Base-by-base conservation (phyloP, 2,113 vertebrate genomes). In the Microtus oregoni region DNA sequence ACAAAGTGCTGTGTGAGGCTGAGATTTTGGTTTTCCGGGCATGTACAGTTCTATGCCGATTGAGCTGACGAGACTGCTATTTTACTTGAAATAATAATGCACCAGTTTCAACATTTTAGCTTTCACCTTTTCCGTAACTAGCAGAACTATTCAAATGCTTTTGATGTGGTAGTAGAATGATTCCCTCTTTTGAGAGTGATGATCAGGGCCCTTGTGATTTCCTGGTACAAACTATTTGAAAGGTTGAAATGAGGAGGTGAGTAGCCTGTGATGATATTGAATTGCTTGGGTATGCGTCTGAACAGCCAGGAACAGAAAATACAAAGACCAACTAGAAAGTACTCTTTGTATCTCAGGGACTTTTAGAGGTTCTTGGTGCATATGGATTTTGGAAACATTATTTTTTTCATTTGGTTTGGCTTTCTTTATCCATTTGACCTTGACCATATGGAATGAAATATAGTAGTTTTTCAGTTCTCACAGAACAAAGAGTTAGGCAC, bases 121-220 rank as follows among this genome's bases (percentile, higher is more conserved):
- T 96, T 94, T 96, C 77, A 94, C 94, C 93, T 92, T 96, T 79
- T 83, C 50, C 0, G 5, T 91, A 95, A 96, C 82, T 86, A 95
- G 82, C 86, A 75, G 91, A 81, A 78, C 89, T 91, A 89, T 97
- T 97, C 85, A 89, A 88, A 97, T 97, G 77, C 94, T 93, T 97
- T 95, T 97, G 96, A 96, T 95, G 92, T 96, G 88, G 47, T 32
- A 90, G 97, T 35, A 61, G 92, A 93, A 94, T 61, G 94, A 91
- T 89, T 97, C 77, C 95, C 67, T 94, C 90, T 95, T 97, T 97
- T 91, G 93, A 97, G 94, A 95, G 81, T 83, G 92, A 95, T 94
- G 96, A 96, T 96, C 90, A 81, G 75, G 26, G 86, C 89, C 96
- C 97, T 97, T 97, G 95, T 94, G 92, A 97, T 96, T 96, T 97